Evolutionary conservation across 2,888 invertebrate genomes (phyloP), one percentile per base, ranked within the genome.

Genomic region (Scelioninae gen. 2): DNA sequence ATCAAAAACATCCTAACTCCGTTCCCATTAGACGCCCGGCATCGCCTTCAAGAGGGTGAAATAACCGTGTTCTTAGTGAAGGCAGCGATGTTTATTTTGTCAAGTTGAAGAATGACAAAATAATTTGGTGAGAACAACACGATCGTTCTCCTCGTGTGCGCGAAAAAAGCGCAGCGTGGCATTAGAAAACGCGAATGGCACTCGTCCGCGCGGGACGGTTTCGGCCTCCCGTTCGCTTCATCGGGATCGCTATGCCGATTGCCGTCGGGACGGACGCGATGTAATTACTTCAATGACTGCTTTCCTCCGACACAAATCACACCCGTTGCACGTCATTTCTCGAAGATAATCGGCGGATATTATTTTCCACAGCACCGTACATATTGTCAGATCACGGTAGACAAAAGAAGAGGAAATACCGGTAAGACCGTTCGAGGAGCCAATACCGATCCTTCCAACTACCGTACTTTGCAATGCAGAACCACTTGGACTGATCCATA

Each of bases 221-320:
- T 6, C 3, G 25, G 25, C 6, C 25, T 25, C 25, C 4, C 25
- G 25, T 25, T 25, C 25, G 25, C 3, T 25, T 6, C 4, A 6
- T 25, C 6, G 25, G 25, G 6, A 25, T 25, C 25, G 25, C 31
- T 4, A 31, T 31, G 31, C 2, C 25, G 25, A 35, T 35, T 6
- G 41, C 55, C 41, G 5, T 39, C 41, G 16, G 18, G 28, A 55
- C 41, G 41, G 43, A 45, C 16, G 25, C 37, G 11, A 37, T 13
- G 28, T 25, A 39, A 60, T 37, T 48, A 11, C 39, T n/a, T 9
- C 16, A 39, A 48, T 39, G 10, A 16, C 37, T 37, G 48, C 61
- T 61, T 61, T 61, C 41, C 50, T 61, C 18, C 50, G 50, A 19
- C n/a, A 10, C 39, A 41, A 61, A 28, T 50, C 50, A 39, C 18